These are phyloP conservation scores for Orthosia gothica DNA, from an alignment of 2,888 invertebrate genomes.

Conservation along the genomic window DNA sequence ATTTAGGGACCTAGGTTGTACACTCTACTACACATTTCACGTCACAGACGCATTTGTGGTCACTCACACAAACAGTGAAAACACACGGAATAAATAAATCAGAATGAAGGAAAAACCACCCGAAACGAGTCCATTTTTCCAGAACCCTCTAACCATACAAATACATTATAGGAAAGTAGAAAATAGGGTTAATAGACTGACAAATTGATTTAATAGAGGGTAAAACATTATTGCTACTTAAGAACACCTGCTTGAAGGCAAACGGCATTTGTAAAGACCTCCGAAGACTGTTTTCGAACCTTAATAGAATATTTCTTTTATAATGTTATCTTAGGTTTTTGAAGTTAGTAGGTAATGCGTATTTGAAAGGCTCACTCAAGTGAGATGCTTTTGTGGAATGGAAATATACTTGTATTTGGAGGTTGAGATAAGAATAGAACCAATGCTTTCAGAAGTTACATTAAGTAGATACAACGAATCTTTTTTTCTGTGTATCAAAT, in stretches of 20 bases:
- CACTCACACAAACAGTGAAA: neutral
- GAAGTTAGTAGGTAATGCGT: slow-evolving; percentile 49
- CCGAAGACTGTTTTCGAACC: slow-evolving; percentile 46
- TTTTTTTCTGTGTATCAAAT: neutral
- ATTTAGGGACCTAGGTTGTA: no score
- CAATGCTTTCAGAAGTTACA: neutral
- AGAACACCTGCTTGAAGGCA: slow-evolving; percentile 62
- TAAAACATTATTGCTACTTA: slow-evolving; percentile 66
- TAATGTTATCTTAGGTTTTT: slow-evolving; percentile 56
- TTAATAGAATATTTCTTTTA: slow-evolving; percentile 60
- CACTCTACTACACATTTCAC: no score
- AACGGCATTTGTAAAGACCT: slow-evolving; percentile 53
- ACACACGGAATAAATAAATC: neutral
- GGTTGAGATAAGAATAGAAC: slow-evolving; percentile 22
- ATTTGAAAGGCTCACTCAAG: slow-evolving; percentile 53
- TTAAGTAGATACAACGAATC: neutral
- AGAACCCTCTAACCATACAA: slow-evolving; percentile 17
- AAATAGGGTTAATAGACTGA: slow-evolving; percentile 56
- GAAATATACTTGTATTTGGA: slow-evolving; percentile 42
- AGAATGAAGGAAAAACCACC: neutral
- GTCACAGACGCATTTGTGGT: neutral
- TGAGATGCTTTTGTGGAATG: slow-evolving; percentile 43
- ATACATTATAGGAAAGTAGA: slow-evolving; percentile 43
- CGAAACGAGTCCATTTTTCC: slow-evolving; percentile 15
- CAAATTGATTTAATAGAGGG: slow-evolving; percentile 68